Evolutionary conservation across 2,888 invertebrate species (phyloP).

Genomic region (Tanypteryx hageni): DNA sequence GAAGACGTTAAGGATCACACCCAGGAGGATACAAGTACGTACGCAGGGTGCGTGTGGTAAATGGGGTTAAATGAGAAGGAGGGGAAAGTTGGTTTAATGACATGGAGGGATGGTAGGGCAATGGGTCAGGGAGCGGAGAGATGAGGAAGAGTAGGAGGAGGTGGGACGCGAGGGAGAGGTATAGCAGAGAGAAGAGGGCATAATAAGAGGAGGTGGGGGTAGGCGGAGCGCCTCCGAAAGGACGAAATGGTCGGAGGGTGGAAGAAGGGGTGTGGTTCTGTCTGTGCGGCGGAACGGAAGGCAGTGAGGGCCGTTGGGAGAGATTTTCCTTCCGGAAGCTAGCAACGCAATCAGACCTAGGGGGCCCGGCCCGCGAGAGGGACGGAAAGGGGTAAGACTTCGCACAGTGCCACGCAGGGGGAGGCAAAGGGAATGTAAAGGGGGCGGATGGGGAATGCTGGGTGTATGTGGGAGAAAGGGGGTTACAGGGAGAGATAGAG

Average conservation of each 20-base stretch:
- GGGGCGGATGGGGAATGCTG: too few species aligned
- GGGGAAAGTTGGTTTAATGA: not conserved
- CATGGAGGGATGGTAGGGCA: not conserved
- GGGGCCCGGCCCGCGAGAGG: conserved; percentile 32
- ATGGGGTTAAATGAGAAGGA: not conserved
- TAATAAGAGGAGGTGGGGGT: not conserved
- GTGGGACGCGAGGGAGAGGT: not conserved
- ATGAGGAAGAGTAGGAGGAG: not conserved
- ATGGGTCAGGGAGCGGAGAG: not conserved
- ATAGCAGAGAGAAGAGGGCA: conserved; percentile 30
- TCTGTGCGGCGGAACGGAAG: not conserved
- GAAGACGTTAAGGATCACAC: conserved; percentile 53
- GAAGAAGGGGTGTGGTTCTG: not conserved
- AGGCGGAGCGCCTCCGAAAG: not conserved
- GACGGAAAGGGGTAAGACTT: not conserved
- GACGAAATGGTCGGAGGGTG: too few species aligned
- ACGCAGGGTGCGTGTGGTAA: not conserved
- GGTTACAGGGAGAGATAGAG: not conserved
- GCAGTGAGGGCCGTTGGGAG: conserved; percentile 20
- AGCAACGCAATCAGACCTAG: conserved; percentile 51
- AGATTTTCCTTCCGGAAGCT: conserved; percentile 51
- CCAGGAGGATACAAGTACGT: conserved; percentile 24
- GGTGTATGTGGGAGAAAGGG: not conserved
- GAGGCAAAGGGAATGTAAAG: not conserved
- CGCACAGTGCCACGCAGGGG: not conserved